A percentile compares a stretch with the other conserved stretches of the same genome.
These are phyloP conservation scores for Cetonia aurata DNA, from an alignment of 2,888 invertebrate genomes.

Conservation along the genomic window DNA sequence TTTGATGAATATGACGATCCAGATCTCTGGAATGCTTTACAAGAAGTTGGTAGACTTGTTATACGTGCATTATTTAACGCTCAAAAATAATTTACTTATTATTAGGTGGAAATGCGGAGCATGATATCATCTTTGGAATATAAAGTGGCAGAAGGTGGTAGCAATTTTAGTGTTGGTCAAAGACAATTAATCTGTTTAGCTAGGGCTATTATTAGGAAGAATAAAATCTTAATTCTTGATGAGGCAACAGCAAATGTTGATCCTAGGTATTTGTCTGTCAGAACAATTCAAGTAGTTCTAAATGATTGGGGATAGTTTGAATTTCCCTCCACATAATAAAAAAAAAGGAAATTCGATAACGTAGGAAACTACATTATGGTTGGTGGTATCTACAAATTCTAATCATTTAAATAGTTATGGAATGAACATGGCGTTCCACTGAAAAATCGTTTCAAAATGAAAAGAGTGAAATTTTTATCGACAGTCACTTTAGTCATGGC, in stretches of 20 bases:
- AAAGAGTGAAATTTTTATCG: too few relatives aligned
- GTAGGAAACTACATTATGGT: too few relatives aligned
- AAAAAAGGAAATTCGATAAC: too few relatives aligned
- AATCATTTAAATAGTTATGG: too few relatives aligned
- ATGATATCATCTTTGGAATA: slow-evolving; percentile 75
- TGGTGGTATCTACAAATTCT: too few relatives aligned
- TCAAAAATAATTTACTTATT: slow-evolving; percentile 65
- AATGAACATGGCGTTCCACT: too few relatives aligned
- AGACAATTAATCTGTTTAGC: slow-evolving; percentile 89
- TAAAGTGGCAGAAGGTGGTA: slow-evolving; percentile 80
- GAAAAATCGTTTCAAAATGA: too few relatives aligned
- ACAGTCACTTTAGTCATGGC: too few relatives aligned
- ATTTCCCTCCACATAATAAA: too few relatives aligned
- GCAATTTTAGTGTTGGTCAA: slow-evolving; percentile 90
- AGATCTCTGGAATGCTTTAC: slow-evolving; percentile 81
- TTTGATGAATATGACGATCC: slow-evolving; percentile 79
- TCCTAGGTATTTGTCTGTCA: slow-evolving; percentile 71
- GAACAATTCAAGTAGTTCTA: too few relatives aligned
- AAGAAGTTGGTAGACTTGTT: slow-evolving; percentile 69
- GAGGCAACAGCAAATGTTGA: slow-evolving; percentile 95
- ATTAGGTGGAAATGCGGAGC: slow-evolving; percentile 81
- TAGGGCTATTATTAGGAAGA: slow-evolving; percentile 83
- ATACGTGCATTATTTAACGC: neutral
- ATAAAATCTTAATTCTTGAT: slow-evolving; percentile 85
- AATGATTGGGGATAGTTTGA: too few relatives aligned